A percentile compares a stretch with the other conserved stretches of the same genome.
Evolutionary conservation across 1,140 invertebrate genomes (phyloP).

Genomic region (Calliopsis andreniformis): DNA sequence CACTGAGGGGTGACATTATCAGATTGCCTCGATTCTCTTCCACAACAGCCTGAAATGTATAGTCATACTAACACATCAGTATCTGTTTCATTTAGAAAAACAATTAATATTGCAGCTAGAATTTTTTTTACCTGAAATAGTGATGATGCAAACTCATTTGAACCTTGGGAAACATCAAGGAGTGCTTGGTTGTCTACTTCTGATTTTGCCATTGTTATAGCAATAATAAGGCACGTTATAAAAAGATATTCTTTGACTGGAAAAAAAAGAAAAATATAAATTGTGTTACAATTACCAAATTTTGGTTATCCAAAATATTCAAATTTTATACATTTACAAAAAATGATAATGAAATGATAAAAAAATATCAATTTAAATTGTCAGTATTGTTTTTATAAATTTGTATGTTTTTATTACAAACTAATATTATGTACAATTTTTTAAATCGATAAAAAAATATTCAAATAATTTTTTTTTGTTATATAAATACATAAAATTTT

Average conservation of each 20-base stretch:
- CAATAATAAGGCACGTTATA: constrained; percentile 41
- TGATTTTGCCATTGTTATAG: constrained; percentile 41
- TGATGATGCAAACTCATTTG: constrained; percentile 59
- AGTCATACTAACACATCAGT: neutral
- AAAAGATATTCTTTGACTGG: constrained; percentile 54
- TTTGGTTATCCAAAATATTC: neutral
- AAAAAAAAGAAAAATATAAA: constrained; percentile 43
- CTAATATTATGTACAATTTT: too few species aligned
- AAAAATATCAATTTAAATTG: too few species aligned
- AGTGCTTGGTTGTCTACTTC: constrained; percentile 16
- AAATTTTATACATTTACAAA: too few species aligned
- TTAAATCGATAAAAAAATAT: too few species aligned
- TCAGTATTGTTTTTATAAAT: too few species aligned
- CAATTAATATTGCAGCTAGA: neutral
- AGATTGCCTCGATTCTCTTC: constrained; percentile 60
- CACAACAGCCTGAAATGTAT: constrained; percentile 54
- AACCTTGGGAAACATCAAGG: constrained; percentile 53
- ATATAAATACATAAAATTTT: too few species aligned
- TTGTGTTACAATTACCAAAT: too few species aligned
- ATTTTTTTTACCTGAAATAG: constrained; percentile 42
- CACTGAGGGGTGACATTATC: constrained; percentile 72
- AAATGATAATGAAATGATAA: too few species aligned
- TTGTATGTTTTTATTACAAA: too few species aligned
- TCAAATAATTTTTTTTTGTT: too few species aligned
- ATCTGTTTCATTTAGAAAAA: neutral